These are phyloP conservation scores for Lomographa bimaculata DNA, from an alignment of 2,888 invertebrate species.

Conservation along the genomic window DNA sequence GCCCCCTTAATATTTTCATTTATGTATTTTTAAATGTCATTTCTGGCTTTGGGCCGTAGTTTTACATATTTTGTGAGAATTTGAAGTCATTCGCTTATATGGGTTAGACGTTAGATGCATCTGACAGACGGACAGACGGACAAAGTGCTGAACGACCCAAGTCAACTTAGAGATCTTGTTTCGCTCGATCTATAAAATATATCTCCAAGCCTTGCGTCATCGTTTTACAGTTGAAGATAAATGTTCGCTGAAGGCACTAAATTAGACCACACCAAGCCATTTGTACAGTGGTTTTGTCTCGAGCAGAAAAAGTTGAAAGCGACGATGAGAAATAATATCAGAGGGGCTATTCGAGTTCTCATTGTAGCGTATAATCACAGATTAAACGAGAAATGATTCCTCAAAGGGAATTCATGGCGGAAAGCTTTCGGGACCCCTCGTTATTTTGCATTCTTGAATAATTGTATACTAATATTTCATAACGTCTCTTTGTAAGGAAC, in stretches of 20 bases:
- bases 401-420: constrained; percentile 32
- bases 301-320: constrained; percentile 23
- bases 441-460: constrained; percentile 27
- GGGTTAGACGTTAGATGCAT: too few relatives aligned
- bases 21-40: too few relatives aligned
- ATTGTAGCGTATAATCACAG: constrained; percentile 41
- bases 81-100: too few relatives aligned
- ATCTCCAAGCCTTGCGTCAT: too few relatives aligned
- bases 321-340: constrained; percentile 23
- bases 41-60: too few relatives aligned
- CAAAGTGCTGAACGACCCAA: too few relatives aligned
- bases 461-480: constrained; percentile 28
- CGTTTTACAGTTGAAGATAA: too few relatives aligned
- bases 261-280: constrained; percentile 2
- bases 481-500: constrained; percentile 21
- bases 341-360: constrained; percentile 36
- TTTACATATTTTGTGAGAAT: too few relatives aligned
- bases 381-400: constrained; percentile 45
- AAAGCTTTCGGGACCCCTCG: constrained; percentile 22
- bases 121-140: too few relatives aligned
- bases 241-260: not conserved
- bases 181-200: too few relatives aligned
- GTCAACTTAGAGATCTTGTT: too few relatives aligned
- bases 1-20: too few relatives aligned
- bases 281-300: constrained; percentile 10